A percentile compares a stretch with the other conserved stretches of the same genome.
Evolutionary conservation across 2,113 vertebrate species (phyloP).

Genomic region (Paraplagusia blochii): DNA sequence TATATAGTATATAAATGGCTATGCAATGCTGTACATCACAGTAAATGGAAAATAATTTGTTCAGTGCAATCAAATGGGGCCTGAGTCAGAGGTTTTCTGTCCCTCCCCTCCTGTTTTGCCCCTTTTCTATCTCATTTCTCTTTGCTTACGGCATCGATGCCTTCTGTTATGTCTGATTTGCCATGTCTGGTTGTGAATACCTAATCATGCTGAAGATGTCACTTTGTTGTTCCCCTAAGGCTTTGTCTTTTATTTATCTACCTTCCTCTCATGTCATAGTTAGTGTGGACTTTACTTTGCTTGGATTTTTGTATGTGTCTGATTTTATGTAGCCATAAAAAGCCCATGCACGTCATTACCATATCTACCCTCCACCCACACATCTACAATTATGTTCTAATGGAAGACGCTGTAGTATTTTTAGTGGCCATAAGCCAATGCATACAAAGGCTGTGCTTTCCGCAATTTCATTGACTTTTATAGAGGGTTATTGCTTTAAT

Average conservation of each 20-base stretch:
- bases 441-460: neutral
- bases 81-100: constrained; percentile 33
- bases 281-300: constrained; percentile 21
- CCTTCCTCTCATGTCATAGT: constrained; percentile 27
- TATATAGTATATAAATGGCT: neutral
- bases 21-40: constrained; percentile 1
- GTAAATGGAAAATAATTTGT: constrained; percentile 26
- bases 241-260: constrained; percentile 21
- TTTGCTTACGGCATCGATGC: constrained; percentile 40
- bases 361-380: neutral
- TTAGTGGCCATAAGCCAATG: neutral
- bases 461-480: neutral
- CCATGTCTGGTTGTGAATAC: constrained; percentile 61
- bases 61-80: constrained; percentile 37
- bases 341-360: neutral
- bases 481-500: neutral
- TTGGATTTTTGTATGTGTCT: constrained; percentile 5
- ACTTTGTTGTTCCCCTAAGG: constrained; percentile 33
- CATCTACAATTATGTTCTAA: neutral
- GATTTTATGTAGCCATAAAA: constrained; percentile 15
- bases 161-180: constrained; percentile 59
- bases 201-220: constrained; percentile 55
- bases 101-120: constrained; percentile 18
- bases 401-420: neutral
- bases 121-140: constrained; percentile 45